Conservation (phyloP, 2,113 vertebrate species). For the Oostethus manadensis region DNA sequence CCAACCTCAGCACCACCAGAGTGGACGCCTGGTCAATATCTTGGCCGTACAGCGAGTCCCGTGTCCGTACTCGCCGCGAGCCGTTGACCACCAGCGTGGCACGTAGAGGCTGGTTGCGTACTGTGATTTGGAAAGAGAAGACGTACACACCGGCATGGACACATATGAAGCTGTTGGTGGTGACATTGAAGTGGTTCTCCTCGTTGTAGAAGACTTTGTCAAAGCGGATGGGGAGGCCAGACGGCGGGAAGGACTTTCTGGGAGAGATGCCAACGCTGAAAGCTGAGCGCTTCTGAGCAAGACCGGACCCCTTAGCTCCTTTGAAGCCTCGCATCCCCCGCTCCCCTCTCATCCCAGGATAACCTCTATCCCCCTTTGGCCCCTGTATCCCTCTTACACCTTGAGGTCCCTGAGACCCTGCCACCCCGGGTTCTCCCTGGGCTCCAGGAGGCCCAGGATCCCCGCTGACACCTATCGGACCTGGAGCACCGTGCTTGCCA, state of each 20-base stretch:
- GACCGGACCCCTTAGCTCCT: constrained; percentile 73
- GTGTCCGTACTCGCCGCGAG: constrained; percentile 76
- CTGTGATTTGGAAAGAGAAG: constrained; percentile 90
- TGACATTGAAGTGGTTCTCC: constrained; percentile 79
- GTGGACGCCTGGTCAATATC: constrained; percentile 93
- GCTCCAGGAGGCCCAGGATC: constrained; percentile 77
- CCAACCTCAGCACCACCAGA: constrained; percentile 80
- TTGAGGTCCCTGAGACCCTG: constrained; percentile 68
- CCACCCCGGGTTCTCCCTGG: constrained; percentile 79
- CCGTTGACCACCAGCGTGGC: constrained; percentile 83
- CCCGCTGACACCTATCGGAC: constrained; percentile 76
- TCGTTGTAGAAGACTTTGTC: constrained; percentile 89
- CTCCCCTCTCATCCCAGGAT: constrained; percentile 81
- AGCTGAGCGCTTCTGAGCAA: constrained; percentile 68
- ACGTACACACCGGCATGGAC: constrained; percentile 83
- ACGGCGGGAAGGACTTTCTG: constrained; percentile 84
- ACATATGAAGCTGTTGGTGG: constrained; percentile 85
- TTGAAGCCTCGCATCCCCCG: constrained; percentile 79
- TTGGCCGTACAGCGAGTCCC: constrained; percentile 88
- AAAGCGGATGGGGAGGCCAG: constrained; percentile 83
- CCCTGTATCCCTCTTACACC: constrained; percentile 79
- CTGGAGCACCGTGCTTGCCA: constrained; percentile 74
- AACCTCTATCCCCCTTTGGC: constrained; percentile 81
- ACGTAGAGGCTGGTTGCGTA: constrained; percentile 83
- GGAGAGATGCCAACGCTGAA: constrained; percentile 89